These are phyloP conservation scores for Coreoperca whiteheadi DNA, from an alignment of 2,113 vertebrate genomes.

Conservation along the genomic window DNA sequence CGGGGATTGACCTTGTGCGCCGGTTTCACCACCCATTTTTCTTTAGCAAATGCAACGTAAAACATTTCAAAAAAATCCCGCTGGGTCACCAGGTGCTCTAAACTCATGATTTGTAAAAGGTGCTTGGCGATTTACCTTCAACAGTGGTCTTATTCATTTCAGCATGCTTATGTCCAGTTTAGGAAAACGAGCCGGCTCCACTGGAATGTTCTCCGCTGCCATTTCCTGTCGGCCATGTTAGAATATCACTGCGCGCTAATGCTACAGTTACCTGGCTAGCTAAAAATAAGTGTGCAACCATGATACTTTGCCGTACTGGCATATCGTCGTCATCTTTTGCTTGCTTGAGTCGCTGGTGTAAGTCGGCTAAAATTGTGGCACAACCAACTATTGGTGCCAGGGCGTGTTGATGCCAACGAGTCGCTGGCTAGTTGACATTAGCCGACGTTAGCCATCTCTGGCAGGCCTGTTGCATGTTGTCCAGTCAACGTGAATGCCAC, in stretches of 20 bases:
- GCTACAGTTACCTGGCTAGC: conserved; percentile 35
- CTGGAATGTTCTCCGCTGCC: conserved; percentile 82
- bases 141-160: conserved; percentile 21
- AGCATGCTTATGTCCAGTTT: conserved; percentile 54
- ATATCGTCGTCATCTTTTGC: background rate
- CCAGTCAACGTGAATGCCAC: conserved; percentile 56
- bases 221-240: conserved; percentile 84
- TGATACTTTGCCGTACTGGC: background rate
- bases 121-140: background rate
- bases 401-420: conserved; percentile 3
- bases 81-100: fast-evolving
- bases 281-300: background rate
- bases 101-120: no score
- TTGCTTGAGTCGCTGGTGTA: background rate
- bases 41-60: background rate
- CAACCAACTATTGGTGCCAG: background rate
- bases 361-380: background rate
- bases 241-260: conserved; percentile 61
- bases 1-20: conserved; percentile 82
- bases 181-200: conserved; percentile 80
- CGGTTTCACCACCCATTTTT: conserved; percentile 61
- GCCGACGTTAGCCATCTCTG: conserved; percentile 64
- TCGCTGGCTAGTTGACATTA: conserved; percentile 43
- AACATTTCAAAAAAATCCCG: background rate
- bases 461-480: conserved; percentile 77